Percentiles rank a stretch among this genome's conserved stretches.
Evolutionary conservation across 2,797 vertebrate species (phyloP).

Genomic region (Syngnathus rostellatus): DNA sequence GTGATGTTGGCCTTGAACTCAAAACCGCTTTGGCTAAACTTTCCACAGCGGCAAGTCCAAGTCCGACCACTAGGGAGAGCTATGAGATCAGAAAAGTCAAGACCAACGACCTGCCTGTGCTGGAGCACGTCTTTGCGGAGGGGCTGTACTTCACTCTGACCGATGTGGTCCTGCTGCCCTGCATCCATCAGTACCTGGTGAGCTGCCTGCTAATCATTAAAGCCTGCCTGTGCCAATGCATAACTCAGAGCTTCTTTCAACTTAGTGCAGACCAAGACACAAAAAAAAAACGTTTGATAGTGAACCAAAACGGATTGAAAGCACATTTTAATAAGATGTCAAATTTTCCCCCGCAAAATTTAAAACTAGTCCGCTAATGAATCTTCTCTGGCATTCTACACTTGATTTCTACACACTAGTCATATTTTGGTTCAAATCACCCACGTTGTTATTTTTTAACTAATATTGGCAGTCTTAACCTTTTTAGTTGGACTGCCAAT

Average conservation of each 20-base stretch:
- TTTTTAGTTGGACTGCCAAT: neutral
- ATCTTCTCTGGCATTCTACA: neutral
- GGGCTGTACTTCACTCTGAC: conserved; percentile 94
- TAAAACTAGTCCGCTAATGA: neutral
- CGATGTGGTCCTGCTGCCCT: conserved; percentile 89
- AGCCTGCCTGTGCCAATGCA: conserved; percentile 10
- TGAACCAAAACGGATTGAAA: neutral
- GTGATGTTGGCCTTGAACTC: conserved; percentile 68
- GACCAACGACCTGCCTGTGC: conserved; percentile 75
- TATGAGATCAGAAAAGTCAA: conserved; percentile 84
- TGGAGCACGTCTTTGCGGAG: conserved; percentile 92
- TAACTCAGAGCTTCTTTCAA: conserved; percentile 8
- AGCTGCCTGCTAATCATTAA: conserved; percentile 38
- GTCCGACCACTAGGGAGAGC: conserved; percentile 69
- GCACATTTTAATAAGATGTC: neutral
- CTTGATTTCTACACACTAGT: neutral
- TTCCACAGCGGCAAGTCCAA: conserved; percentile 56
- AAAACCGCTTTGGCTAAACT: conserved; percentile 79
- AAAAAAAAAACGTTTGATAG: neutral
- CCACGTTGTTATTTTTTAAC: neutral
- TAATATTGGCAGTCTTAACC: too few species aligned
- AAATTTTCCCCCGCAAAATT: neutral
- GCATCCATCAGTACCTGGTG: conserved; percentile 90
- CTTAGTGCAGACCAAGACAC: neutral
- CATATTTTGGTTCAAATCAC: too few species aligned